Evolutionary conservation across 2,113 vertebrate species (phyloP).

Genomic region (Cochlearius cochlearius): DNA sequence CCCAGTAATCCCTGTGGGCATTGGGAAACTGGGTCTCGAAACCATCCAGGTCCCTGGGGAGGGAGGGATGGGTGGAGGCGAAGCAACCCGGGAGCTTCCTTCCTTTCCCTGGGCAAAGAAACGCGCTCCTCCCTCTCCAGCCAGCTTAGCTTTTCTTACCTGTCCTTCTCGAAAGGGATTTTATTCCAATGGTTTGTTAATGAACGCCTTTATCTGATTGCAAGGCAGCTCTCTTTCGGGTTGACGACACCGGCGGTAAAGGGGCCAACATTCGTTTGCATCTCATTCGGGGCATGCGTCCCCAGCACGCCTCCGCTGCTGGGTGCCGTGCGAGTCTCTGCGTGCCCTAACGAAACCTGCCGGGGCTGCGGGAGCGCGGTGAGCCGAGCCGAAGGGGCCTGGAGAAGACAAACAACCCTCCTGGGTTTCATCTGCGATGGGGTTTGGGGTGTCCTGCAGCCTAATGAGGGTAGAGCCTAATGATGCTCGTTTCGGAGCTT

Average conservation of each 20-base stretch:
- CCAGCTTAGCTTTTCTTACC: background rate
- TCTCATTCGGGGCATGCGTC: rapidly evolving
- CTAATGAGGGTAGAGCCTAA: background rate
- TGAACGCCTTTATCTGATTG: background rate
- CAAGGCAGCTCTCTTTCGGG: background rate
- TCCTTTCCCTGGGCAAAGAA: background rate
- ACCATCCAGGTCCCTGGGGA: rapidly evolving
- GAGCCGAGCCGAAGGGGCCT: background rate
- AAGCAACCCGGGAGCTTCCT: background rate
- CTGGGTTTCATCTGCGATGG: rapidly evolving
- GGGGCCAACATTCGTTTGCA: rapidly evolving
- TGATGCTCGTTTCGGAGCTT: rapidly evolving
- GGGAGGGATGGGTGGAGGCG: background rate
- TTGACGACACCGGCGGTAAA: rapidly evolving
- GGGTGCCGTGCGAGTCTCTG: rapidly evolving
- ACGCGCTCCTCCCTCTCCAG: rapidly evolving
- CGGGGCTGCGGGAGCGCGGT: rapidly evolving
- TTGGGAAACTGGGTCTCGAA: background rate
- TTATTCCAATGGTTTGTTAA: background rate
- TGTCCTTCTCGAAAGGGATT: background rate
- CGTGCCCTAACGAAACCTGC: background rate
- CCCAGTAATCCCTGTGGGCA: background rate
- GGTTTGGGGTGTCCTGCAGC: background rate
- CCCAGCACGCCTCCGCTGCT: background rate
- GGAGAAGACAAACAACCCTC: background rate